Evolutionary conservation across 2,113 vertebrate genomes (phyloP).

Genomic region (Perognathus longimembris): DNA sequence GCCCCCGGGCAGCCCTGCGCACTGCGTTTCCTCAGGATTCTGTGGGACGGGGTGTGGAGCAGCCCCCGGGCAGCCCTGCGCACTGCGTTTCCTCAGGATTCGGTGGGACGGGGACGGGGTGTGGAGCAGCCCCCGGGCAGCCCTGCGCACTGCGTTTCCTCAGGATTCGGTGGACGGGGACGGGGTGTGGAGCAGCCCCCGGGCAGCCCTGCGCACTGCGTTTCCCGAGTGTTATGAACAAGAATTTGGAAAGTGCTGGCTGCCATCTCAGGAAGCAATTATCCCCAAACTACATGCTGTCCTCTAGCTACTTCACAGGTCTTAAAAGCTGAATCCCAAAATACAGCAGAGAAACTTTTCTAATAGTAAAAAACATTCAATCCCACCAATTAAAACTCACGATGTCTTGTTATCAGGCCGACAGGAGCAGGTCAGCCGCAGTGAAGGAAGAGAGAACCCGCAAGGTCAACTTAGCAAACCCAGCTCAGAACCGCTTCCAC

Average conservation of each 20-base stretch:
- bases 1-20: too few species aligned
- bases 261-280: rapidly evolving
- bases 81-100: too few species aligned
- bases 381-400: background rate
- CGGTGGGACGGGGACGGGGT: too few species aligned
- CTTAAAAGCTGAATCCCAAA: background rate
- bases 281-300: background rate
- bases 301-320: too few species aligned
- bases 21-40: too few species aligned
- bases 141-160: too few species aligned
- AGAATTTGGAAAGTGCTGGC: background rate
- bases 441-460: background rate
- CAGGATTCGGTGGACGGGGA: too few species aligned
- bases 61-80: too few species aligned
- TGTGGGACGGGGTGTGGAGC: too few species aligned
- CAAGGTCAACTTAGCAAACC: background rate
- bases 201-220: rapidly evolving
- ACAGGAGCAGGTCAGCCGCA: rapidly evolving
- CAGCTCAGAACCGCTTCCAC: background rate
- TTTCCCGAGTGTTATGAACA: too few species aligned
- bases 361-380: background rate
- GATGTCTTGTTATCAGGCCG: background rate
- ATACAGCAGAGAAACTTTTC: background rate
- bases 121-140: too few species aligned
- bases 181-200: too few species aligned